Evolutionary conservation across 2,888 invertebrate species (phyloP).

Genomic region (Thecocarcelia acutangulata): DNA sequence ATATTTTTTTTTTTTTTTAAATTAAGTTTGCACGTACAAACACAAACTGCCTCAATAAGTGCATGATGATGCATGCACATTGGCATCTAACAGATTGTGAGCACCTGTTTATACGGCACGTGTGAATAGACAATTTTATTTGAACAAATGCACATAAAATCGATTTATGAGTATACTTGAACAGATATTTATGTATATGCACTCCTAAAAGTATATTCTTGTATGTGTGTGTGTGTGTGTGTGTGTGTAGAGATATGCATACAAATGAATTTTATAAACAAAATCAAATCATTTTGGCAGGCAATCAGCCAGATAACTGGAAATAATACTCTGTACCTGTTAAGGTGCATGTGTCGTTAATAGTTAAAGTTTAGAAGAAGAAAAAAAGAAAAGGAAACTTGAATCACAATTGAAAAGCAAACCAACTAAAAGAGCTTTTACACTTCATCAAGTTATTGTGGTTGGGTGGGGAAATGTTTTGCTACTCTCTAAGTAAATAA

Average conservation of each 20-base stretch:
- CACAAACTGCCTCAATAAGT: conserved; percentile 6
- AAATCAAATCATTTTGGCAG: conserved; percentile 22
- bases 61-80: neutral
- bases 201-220: neutral
- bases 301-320: conserved; percentile 14
- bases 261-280: conserved; percentile 13
- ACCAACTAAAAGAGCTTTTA: neutral
- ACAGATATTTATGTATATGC: neutral
- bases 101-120: conserved; percentile 19
- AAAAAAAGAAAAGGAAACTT: no score
- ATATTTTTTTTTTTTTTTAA: neutral
- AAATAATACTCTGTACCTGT: neutral
- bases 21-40: neutral
- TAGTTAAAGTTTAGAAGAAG: no score
- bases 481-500: no score
- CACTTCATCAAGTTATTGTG: neutral
- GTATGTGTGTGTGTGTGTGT: neutral
- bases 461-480: neutral
- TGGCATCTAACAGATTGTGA: conserved; percentile 29
- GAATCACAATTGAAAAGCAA: neutral
- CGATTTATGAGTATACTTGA: no score
- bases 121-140: conserved; percentile 19
- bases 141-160: conserved; percentile 6
- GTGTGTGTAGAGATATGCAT: neutral
- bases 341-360: no score